Percentiles rank a stretch among this genome's conserved stretches.
Evolutionary conservation across 2,113 vertebrate genomes (phyloP).

Genomic region (Fukomys damarensis): DNA sequence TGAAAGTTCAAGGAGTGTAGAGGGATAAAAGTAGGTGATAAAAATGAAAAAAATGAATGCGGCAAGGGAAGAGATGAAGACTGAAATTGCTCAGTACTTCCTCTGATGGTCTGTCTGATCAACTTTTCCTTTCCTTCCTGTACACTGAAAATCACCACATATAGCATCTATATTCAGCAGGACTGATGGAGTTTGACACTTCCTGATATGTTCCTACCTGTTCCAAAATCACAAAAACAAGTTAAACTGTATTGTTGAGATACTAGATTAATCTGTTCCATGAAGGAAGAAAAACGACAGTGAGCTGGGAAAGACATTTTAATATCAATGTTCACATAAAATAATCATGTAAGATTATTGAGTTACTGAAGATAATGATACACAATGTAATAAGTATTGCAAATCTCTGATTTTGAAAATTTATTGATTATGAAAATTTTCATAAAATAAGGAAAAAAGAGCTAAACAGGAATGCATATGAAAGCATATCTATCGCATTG

Average conservation of each 20-base stretch:
- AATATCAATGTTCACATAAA: neutral
- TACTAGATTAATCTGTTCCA: neutral
- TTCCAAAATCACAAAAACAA: slow-evolving; percentile 30
- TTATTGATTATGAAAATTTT: neutral
- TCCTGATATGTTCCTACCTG: slow-evolving; percentile 4
- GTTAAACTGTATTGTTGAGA: neutral
- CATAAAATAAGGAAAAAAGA: neutral
- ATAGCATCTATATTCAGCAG: slow-evolving; percentile 5
- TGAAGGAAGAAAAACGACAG: neutral
- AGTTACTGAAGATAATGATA: neutral
- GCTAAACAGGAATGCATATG: neutral
- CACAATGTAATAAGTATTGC: neutral
- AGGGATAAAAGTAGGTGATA: neutral
- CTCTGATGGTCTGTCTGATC: slow-evolving; percentile 6
- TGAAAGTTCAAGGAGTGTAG: neutral
- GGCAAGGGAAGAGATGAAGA: neutral
- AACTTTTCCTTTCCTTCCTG: neutral
- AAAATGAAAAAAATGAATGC: neutral
- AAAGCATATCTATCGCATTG: neutral
- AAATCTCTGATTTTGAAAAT: neutral
- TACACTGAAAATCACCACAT: neutral
- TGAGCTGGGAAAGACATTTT: neutral
- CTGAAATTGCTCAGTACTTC: neutral
- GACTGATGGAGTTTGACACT: slow-evolving; percentile 43
- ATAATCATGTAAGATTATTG: neutral